Percentiles rank a stretch among this genome's conserved stretches.
phyloP scores from a whole-genome alignment of 1,140 invertebrate species.

The Streblospio benedicti region DNA sequence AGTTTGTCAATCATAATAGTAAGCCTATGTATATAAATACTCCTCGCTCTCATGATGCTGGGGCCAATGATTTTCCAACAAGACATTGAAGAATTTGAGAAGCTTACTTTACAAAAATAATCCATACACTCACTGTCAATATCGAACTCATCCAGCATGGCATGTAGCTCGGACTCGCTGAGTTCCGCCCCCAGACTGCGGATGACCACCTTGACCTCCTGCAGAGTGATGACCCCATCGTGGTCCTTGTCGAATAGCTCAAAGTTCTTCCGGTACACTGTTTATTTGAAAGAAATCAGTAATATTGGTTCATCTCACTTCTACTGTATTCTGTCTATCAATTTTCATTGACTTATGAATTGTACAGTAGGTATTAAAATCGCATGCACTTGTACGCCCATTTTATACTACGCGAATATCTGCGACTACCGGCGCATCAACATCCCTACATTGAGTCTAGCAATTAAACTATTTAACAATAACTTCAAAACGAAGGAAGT shows the following conservation, averaged over 20 bases:
- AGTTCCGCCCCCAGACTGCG: conserved; percentile 19
- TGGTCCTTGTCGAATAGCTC: conserved; percentile 22
- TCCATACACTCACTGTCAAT: conserved; percentile 8
- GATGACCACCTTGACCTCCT: conserved; percentile 20
- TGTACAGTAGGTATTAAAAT: not conserved
- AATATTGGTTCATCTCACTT: not conserved
- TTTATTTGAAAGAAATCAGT: not conserved
- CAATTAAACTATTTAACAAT: no score
- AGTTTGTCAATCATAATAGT: no score
- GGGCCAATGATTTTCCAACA: not conserved
- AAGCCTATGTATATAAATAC: no score
- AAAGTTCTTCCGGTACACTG: conserved; percentile 20
- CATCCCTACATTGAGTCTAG: not conserved
- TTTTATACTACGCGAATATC: not conserved
- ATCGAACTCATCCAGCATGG: conserved; percentile 16
- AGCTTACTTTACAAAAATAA: not conserved
- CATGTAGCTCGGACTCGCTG: conserved; percentile 19
- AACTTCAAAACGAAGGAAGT: no score
- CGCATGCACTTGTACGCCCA: not conserved
- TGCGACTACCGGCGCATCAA: not conserved
- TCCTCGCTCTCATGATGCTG: no score
- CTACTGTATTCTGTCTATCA: no score
- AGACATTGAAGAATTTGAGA: not conserved
- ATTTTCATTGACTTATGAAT: no score
- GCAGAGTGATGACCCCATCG: conserved; percentile 18